phyloP scores from a whole-genome alignment of 2,113 vertebrate genomes.

The Rhinichthys klamathensis region DNA sequence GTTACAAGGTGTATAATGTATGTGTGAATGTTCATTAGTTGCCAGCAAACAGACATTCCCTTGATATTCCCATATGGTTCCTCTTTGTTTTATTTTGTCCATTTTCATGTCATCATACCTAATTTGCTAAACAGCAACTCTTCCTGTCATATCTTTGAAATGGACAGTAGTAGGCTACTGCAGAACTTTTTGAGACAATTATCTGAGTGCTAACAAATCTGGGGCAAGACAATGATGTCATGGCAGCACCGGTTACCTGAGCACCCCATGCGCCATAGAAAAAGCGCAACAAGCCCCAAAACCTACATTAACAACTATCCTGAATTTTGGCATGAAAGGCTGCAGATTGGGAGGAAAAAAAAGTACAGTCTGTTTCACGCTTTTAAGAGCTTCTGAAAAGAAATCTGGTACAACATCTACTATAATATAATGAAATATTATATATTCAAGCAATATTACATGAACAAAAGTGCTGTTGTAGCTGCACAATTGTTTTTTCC shows the following conservation, averaged over 20 bases:
- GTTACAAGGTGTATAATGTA: not conserved
- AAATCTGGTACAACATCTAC: no score
- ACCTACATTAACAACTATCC: not conserved
- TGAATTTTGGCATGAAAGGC: not conserved
- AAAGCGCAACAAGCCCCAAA: not conserved
- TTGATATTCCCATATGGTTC: not conserved
- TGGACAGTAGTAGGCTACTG: not conserved
- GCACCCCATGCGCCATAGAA: not conserved
- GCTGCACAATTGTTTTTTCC: no score
- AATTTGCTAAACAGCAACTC: not conserved
- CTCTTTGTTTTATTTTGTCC: not conserved
- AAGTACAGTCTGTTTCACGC: no score
- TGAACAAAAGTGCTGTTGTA: no score
- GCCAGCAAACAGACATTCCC: not conserved
- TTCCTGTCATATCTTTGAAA: not conserved
- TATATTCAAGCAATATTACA: no score
- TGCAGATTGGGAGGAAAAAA: not conserved
- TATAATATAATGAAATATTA: no score
- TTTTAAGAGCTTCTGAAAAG: no score
- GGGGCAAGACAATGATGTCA: not conserved
- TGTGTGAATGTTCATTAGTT: not conserved
- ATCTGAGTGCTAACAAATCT: not conserved
- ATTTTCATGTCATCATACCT: not conserved
- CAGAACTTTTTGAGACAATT: not conserved
- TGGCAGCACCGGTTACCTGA: no score